A percentile compares a stretch with the other conserved stretches of the same genome.
Evolutionary conservation across 2,888 invertebrate species (phyloP).

Genomic region (Auanema freiburgensis): DNA sequence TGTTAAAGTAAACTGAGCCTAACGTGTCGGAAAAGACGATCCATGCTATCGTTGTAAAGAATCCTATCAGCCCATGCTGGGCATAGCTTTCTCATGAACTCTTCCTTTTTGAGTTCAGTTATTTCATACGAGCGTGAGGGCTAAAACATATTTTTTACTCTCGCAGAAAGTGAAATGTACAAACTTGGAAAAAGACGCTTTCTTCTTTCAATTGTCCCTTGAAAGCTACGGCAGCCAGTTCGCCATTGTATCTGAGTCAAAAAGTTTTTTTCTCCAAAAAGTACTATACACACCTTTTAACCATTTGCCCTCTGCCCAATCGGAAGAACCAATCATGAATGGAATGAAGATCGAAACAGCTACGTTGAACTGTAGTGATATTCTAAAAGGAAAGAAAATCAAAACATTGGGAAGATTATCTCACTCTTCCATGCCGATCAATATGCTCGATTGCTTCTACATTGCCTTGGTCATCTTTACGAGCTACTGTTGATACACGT

Average conservation of each 20-base stretch:
- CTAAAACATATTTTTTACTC: constrained; percentile 20
- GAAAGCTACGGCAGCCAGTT: constrained; percentile 43
- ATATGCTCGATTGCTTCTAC: constrained; percentile 46
- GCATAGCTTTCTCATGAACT: constrained; percentile 44
- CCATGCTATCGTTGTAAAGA: constrained; percentile 45
- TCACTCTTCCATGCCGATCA: constrained; percentile 42
- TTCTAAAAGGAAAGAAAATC: constrained; percentile 5
- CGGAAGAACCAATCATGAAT: constrained; percentile 56
- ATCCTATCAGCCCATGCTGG: constrained; percentile 52
- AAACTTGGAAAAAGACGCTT: constrained; percentile 47
- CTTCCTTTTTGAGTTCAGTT: constrained; percentile 40
- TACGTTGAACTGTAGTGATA: constrained; percentile 46
- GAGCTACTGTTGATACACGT: constrained; percentile 36
- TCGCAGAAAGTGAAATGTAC: neutral
- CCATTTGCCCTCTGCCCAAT: constrained; percentile 52
- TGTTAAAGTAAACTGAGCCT: constrained; percentile 11
- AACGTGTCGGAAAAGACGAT: constrained; percentile 50
- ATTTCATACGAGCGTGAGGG: constrained; percentile 49
- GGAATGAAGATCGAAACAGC: constrained; percentile 49
- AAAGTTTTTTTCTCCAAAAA: neutral
- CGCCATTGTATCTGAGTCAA: constrained; percentile 43
- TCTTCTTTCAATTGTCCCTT: constrained; percentile 44
- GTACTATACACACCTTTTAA: constrained; percentile 22
- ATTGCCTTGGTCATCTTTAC: constrained; percentile 39
- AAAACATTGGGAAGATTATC: neutral